Evolutionary conservation across 2,797 vertebrate species (phyloP), one percentile per base, ranked within the genome.

Genomic region (Neosilurus hyrtlii): DNA sequence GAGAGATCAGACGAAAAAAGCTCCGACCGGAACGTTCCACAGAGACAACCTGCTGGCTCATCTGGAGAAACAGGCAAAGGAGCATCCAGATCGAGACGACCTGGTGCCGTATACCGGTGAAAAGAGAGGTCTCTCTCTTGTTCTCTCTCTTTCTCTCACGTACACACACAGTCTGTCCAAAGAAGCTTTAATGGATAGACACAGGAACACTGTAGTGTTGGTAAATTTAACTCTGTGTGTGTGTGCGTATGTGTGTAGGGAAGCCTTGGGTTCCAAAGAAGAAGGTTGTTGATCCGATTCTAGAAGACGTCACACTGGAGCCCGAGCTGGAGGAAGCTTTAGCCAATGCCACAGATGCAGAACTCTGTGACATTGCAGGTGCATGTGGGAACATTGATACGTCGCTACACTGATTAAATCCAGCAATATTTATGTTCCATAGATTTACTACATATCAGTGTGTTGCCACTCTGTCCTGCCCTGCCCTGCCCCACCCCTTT

Each of bases 291-390:
- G 96, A 97, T 88, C 96, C 97, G 0, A 96, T 97, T 88, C 93
- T 98, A 86, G 97, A 99, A 92, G 96, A 88, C 18, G 96, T 99
- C 85, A 98, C 96, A 0, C 92, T 99, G 87, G 98, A 99, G 89
- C 98, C 98, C 0, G 97, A 99, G 91, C 93, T 99, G 82, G 98
- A 99, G 87, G 98, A 99, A 90, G 98, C 97, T 14, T 91, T 99
- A 75, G 94, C 96, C 1, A 98, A 96, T 9, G 98, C 98, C 8
- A 95, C 96, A 0, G 98, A 99, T 59, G 97, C 98, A 10, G 98
- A 99, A 80, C 95, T 99, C 83, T 99, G 98, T 83, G 97, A 99
- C 86, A 99, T 99, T 2, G 98, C 98, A 93, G 97, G 98, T 98
- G 94, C 92, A 89, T 71, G 74, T 14, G 11, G 57, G 8, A 54